A percentile compares a stretch with the other conserved stretches of the same genome.
These are phyloP conservation scores for Platerodrilus igneus DNA, from an alignment of 2,888 invertebrate species.

Conservation along the genomic window DNA sequence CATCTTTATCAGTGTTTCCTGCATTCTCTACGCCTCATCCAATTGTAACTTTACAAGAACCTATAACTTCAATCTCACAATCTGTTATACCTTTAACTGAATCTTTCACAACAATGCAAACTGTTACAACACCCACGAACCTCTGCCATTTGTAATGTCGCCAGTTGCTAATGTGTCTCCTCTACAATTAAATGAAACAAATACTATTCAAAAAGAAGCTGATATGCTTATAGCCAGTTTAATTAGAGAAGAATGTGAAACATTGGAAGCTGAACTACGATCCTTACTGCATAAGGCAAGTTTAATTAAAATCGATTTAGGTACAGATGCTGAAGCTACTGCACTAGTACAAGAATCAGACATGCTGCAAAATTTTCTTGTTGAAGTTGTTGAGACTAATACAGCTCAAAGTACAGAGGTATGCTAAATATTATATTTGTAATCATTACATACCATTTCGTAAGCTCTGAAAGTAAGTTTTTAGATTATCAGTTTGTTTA, in stretches of 20 bases:
- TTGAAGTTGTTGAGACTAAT: conserved; percentile 60
- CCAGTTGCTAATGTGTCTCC: too few species aligned
- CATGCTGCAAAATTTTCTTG: conserved; percentile 56
- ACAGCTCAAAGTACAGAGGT: conserved; percentile 58
- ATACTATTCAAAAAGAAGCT: conserved; percentile 32
- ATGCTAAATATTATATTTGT: conserved; percentile 5
- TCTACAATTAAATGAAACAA: conserved; percentile 6
- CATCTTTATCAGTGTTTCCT: too few species aligned
- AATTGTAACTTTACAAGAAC: too few species aligned
- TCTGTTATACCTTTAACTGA: too few species aligned
- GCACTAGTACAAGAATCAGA: conserved; percentile 51
- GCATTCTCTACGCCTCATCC: too few species aligned
- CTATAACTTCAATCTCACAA: too few species aligned
- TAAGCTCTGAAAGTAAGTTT: too few species aligned
- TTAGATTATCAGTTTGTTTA: too few species aligned
- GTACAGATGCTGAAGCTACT: conserved; percentile 55
- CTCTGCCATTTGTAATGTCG: not conserved
- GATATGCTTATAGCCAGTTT: conserved; percentile 53
- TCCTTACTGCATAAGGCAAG: conserved; percentile 55
- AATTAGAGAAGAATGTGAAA: conserved; percentile 60
- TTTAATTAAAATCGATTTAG: conserved; percentile 53
- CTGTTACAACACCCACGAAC: not conserved
- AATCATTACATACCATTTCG: too few species aligned
- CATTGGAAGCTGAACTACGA: conserved; percentile 62
- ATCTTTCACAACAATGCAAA: not conserved